phyloP scores from a whole-genome alignment of 2,797 vertebrate genomes.

The Mallotus villosus region DNA sequence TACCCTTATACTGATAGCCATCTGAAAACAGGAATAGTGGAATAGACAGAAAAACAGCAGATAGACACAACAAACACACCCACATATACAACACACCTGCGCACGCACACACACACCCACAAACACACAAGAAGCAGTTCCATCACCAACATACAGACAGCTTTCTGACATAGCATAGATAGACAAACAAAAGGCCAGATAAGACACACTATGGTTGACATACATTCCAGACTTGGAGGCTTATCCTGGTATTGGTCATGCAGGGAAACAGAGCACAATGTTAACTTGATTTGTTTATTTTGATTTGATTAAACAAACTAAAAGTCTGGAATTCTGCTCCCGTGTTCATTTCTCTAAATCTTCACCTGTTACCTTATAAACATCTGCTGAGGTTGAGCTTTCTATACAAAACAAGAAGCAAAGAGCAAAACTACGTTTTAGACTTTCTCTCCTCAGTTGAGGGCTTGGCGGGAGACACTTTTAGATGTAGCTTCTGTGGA shows the following conservation, averaged over 20 bases:
- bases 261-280: slow-evolving; percentile 50
- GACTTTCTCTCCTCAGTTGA: neutral
- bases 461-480: neutral
- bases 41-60: slow-evolving; percentile 45
- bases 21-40: slow-evolving; percentile 40
- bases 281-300: slow-evolving; percentile 20
- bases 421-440: neutral
- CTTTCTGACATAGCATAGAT: slow-evolving; percentile 29
- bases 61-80: slow-evolving; percentile 62
- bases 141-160: slow-evolving; percentile 44
- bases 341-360: neutral
- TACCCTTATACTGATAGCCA: slow-evolving; percentile 56
- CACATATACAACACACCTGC: slow-evolving; percentile 14
- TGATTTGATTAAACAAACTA: slow-evolving; percentile 20
- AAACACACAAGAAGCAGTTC: slow-evolving; percentile 10
- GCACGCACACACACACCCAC: slow-evolving; percentile 22
- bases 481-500: neutral
- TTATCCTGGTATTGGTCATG: slow-evolving; percentile 45
- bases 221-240: slow-evolving; percentile 28
- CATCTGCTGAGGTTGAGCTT: neutral
- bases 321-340: slow-evolving; percentile 21
- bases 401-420: neutral
- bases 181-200: slow-evolving; percentile 30
- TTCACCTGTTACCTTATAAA: neutral
- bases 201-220: slow-evolving; percentile 24